phyloP scores from a whole-genome alignment of 1,140 invertebrate genomes.

The Drosophila jambulina region DNA sequence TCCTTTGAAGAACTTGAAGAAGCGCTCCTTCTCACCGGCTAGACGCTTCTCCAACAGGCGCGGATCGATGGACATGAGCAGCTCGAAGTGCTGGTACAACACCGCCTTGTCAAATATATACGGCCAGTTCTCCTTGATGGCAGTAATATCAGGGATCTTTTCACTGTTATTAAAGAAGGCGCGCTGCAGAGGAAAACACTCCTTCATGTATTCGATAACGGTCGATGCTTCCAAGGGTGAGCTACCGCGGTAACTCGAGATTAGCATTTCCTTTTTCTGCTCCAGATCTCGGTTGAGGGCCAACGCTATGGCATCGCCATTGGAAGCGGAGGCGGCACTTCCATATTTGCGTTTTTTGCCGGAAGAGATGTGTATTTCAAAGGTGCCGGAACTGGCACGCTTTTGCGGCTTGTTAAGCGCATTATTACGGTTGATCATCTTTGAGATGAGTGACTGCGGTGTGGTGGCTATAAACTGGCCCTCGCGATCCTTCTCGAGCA shows the following conservation, averaged over 20 bases:
- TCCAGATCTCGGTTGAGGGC: constrained; percentile 60
- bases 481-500: constrained; percentile 73
- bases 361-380: constrained; percentile 57
- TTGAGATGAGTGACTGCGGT: constrained; percentile 70
- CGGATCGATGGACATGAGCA: constrained; percentile 77
- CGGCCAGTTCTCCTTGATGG: constrained; percentile 76
- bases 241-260: constrained; percentile 60
- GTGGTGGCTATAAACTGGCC: constrained; percentile 74
- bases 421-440: constrained; percentile 77
- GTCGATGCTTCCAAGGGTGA: constrained; percentile 47
- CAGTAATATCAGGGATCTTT: constrained; percentile 71
- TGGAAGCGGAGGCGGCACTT: constrained; percentile 6
- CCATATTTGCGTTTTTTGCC: constrained; percentile 64
- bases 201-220: constrained; percentile 71
- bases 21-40: constrained; percentile 56
- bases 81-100: constrained; percentile 71
- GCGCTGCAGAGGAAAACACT: constrained; percentile 73
- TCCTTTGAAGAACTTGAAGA: constrained; percentile 69
- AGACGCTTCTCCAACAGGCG: constrained; percentile 61
- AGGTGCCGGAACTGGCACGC: constrained; percentile 54
- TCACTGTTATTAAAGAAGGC: constrained; percentile 74
- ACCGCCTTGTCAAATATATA: constrained; percentile 71
- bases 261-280: constrained; percentile 65
- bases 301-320: constrained; percentile 59
- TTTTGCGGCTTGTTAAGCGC: constrained; percentile 67